phyloP scores from a whole-genome alignment of 2,797 vertebrate species.

The Helostoma temminkii region DNA sequence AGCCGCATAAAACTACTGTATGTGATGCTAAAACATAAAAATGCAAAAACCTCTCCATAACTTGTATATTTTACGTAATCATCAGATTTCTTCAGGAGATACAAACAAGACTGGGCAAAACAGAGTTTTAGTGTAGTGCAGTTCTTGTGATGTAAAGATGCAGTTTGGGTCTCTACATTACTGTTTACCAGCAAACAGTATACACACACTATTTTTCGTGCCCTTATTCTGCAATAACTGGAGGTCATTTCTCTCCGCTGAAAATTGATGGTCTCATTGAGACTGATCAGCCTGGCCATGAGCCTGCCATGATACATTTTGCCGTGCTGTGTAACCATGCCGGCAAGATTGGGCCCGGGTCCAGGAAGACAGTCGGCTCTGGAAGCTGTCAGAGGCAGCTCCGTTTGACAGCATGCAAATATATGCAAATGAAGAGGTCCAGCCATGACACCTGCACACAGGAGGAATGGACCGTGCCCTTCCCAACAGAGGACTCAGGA shows the following conservation, averaged over 20 bases:
- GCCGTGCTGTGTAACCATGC: slow-evolving; percentile 65
- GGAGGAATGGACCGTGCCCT: slow-evolving; percentile 86
- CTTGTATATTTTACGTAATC: neutral
- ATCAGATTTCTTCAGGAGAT: neutral
- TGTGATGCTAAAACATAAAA: no score
- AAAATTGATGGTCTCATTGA: slow-evolving; percentile 81
- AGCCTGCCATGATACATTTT: slow-evolving; percentile 55
- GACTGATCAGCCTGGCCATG: slow-evolving; percentile 83
- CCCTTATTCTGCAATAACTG: slow-evolving; percentile 61
- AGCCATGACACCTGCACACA: slow-evolving; percentile 85
- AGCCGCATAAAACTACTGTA: no score
- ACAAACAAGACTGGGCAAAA: neutral
- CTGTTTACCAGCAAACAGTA: neutral
- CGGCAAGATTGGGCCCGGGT: slow-evolving; percentile 92
- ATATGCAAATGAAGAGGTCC: slow-evolving; percentile 93
- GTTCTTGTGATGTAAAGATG: neutral
- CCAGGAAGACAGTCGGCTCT: slow-evolving; percentile 91
- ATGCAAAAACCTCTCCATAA: neutral
- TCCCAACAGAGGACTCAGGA: slow-evolving; percentile 77
- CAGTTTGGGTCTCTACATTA: neutral
- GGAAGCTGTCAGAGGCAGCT: slow-evolving; percentile 90
- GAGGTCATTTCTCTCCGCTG: slow-evolving; percentile 79
- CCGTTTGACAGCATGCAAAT: slow-evolving; percentile 99
- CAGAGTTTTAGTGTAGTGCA: neutral
- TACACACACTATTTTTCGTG: neutral